These are phyloP conservation scores for Rhyzopertha dominica DNA, from an alignment of 1,140 invertebrate species.

Conservation along the genomic window DNA sequence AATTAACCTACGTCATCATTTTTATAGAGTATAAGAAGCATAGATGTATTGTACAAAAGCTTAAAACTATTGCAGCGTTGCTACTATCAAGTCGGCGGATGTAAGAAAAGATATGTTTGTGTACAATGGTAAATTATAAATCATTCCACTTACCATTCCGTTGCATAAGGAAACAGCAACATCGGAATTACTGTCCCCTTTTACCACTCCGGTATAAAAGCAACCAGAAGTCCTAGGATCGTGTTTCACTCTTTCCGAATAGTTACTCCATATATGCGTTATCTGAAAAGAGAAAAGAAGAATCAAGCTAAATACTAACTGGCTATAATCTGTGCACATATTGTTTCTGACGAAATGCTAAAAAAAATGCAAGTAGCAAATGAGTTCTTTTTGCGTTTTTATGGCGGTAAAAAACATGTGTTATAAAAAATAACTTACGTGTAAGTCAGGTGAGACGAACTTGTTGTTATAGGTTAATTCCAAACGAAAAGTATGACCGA, in stretches of 20 bases:
- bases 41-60: too few relatives aligned
- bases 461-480: conserved; percentile 53
- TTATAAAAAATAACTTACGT: conserved; percentile 60
- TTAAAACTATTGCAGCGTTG: too few relatives aligned
- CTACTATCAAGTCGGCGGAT: too few relatives aligned
- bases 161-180: conserved; percentile 70
- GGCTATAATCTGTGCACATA: too few relatives aligned
- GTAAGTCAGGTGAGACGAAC: conserved; percentile 54
- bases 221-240: conserved; percentile 53
- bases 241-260: conserved; percentile 42
- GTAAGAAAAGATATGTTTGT: conserved; percentile 7
- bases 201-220: conserved; percentile 64
- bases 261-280: conserved; percentile 54
- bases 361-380: conserved; percentile 6
- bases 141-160: conserved; percentile 72
- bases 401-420: too few relatives aligned
- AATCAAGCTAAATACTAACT: too few relatives aligned
- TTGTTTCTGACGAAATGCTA: too few relatives aligned
- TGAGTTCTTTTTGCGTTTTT: neutral
- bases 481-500: conserved; percentile 54
- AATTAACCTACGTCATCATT: too few relatives aligned
- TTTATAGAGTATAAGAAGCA: too few relatives aligned
- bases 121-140: neutral
- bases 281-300: conserved; percentile 50
- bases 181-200: conserved; percentile 58